Evolutionary conservation across 2,113 vertebrate species (phyloP), one percentile per base, ranked within the genome.

Genomic region (Melanotaenia duboulayi): DNA sequence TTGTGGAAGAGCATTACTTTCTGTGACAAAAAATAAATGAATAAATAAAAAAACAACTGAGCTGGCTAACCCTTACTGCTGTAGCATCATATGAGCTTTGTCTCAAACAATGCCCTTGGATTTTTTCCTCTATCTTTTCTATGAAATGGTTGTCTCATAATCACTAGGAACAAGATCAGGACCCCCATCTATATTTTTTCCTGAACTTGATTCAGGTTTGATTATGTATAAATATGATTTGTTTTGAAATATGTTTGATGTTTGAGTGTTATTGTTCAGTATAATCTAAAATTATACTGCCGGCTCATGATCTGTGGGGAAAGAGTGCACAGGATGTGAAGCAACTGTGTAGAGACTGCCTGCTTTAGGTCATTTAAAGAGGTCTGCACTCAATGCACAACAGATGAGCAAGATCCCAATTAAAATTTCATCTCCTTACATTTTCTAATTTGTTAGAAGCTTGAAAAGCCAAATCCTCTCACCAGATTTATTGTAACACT

Each of bases 401-500:
- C 35, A 80, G 46, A 80, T 72, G 52, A 82, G 78, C 72, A 62
- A 3, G 1, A 57, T 71, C 61, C 52, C 69, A 83, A 85, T 85
- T 74, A 81, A 87, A 80, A 67, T 85, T 65, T 81, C 20, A 87
- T 81, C 50, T 32, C 63, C 58, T 76, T 78, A 58, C 25, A 58
- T 76, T 78, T 84, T 72, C 75, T 65, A 14, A 70, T 79, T 71
- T 54, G 6, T n/a, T 35, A 14, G 7, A 12, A 13, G 28, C 3
- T 3, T 5, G 32, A 9, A 63, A 71, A 56, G 68, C 24, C 49
- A 57, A 59, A 60, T 57, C 51, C 40, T 67, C 52, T 44, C 17
- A 4, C 17, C 22, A 42, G 54, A 68, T 56, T 46, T 70, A 23
- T 64, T 59, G 19, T 54, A 51, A 23, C 57, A 64, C 64, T 74